A percentile compares a stretch with the other conserved stretches of the same genome.
Conservation (phyloP, 1,140 invertebrate genomes). For the Drosophila prosaltans region DNA sequence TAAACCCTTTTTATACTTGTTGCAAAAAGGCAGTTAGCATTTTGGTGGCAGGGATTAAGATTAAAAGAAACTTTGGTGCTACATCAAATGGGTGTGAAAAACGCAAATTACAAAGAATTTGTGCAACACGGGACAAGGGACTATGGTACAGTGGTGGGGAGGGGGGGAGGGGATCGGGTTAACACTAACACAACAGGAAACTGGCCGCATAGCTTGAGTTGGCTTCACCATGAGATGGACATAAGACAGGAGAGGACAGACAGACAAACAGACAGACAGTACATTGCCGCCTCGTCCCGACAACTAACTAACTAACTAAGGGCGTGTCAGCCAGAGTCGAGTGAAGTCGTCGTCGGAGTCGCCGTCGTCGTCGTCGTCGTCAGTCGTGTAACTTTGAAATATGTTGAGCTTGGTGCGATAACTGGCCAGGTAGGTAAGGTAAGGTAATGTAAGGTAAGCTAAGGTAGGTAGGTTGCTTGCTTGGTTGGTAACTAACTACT, state of each 20-base stretch:
- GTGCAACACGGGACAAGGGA: slow-evolving; percentile 17
- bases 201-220: slow-evolving; percentile 65
- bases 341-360: slow-evolving; percentile 31
- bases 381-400: slow-evolving; percentile 79
- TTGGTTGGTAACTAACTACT: slow-evolving; percentile 36
- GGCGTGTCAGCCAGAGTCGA: slow-evolving; percentile 62
- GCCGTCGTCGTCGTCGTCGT: slow-evolving; percentile 29
- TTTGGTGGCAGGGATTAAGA: slow-evolving; percentile 79
- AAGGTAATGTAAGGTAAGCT: slow-evolving; percentile 15
- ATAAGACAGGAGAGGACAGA: slow-evolving; percentile 12
- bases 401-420: slow-evolving; percentile 74
- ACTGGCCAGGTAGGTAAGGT: slow-evolving; percentile 71
- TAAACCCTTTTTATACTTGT: slow-evolving; percentile 27
- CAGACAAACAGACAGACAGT: slow-evolving; percentile 25
- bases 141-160: too few species aligned
- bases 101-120: slow-evolving; percentile 81
- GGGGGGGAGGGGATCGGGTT: neutral
- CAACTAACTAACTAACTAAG: slow-evolving; percentile 72
- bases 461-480: neutral
- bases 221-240: slow-evolving; percentile 20
- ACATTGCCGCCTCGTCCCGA: slow-evolving; percentile 1
- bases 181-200: slow-evolving; percentile 59
- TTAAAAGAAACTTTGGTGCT: slow-evolving; percentile 67
- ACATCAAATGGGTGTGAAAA: slow-evolving; percentile 81
- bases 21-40: slow-evolving; percentile 63